Evolutionary conservation across 2,797 vertebrate species (phyloP).

Genomic region (Chanos chanos): DNA sequence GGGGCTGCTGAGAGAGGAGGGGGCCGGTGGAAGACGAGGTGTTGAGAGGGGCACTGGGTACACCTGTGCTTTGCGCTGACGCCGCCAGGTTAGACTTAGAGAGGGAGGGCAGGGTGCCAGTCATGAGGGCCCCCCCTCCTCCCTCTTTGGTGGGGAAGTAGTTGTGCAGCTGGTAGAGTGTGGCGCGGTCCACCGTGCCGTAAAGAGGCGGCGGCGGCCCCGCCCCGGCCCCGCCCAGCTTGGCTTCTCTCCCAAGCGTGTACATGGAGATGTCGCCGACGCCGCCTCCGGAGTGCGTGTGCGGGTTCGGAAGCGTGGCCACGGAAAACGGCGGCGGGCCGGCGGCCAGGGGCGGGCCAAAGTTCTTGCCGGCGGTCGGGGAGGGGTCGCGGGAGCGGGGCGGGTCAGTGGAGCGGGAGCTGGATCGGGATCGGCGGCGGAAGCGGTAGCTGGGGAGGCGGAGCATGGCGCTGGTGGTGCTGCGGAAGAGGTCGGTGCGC

Average conservation of each 20-base stretch:
- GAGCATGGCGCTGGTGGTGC: slow-evolving; percentile 80
- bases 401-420: slow-evolving; percentile 82
- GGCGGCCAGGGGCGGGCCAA: slow-evolving; percentile 68
- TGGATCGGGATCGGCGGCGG: slow-evolving; percentile 84
- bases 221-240: too few relatives aligned
- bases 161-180: slow-evolving; percentile 89
- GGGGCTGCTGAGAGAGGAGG: slow-evolving; percentile 51
- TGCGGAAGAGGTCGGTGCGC: slow-evolving; percentile 84
- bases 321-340: slow-evolving; percentile 77
- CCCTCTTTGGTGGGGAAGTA: slow-evolving; percentile 83
- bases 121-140: slow-evolving; percentile 55
- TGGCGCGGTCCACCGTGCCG: slow-evolving; percentile 71
- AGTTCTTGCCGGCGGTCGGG: slow-evolving; percentile 71
- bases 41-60: slow-evolving; percentile 65
- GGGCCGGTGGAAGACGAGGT: slow-evolving; percentile 60
- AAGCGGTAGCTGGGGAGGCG: slow-evolving; percentile 88
- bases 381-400: slow-evolving; percentile 80
- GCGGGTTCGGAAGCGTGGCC: slow-evolving; percentile 83
- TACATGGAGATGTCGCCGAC: slow-evolving; percentile 83
- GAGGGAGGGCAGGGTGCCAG: slow-evolving; percentile 71
- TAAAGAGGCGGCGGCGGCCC: slow-evolving; percentile 73
- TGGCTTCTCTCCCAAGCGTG: slow-evolving; percentile 70
- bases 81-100: slow-evolving; percentile 80
- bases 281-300: slow-evolving; percentile 66
- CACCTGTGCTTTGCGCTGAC: slow-evolving; percentile 67